Percentiles rank a stretch among this genome's conserved stretches.
phyloP scores from a whole-genome alignment of 2,797 vertebrate species.

The Molossus alvarezi region DNA sequence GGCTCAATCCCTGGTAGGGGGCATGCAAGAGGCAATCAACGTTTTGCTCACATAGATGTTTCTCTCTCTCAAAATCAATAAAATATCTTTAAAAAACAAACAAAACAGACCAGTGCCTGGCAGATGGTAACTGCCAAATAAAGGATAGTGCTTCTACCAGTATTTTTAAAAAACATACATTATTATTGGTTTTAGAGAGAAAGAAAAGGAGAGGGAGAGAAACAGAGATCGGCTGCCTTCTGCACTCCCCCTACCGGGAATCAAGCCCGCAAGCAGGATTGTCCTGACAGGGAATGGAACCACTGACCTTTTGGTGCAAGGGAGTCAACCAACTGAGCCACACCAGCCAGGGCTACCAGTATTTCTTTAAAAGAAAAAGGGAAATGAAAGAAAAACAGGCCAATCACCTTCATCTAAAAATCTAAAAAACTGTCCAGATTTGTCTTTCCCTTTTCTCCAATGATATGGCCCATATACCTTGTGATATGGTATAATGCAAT shows the following conservation, averaged over 20 bases:
- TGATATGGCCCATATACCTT: neutral
- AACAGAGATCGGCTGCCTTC: no score
- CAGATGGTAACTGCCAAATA: neutral
- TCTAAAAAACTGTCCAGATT: constrained; percentile 39
- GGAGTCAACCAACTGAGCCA: no score
- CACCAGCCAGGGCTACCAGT: no score
- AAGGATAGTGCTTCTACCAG: neutral
- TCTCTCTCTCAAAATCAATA: neutral
- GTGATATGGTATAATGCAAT: neutral
- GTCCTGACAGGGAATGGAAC: no score
- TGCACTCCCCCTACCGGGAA: no score
- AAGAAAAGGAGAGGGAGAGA: no score
- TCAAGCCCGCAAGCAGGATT: no score
- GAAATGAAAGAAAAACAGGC: neutral
- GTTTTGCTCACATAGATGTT: neutral
- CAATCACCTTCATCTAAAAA: constrained; percentile 29
- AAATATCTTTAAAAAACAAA: neutral
- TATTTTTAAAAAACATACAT: neutral
- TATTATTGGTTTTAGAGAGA: no score
- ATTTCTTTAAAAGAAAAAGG: no score
- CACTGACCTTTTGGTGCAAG: no score
- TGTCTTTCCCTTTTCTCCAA: constrained; percentile 33
- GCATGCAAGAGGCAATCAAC: neutral
- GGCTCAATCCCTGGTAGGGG: neutral
- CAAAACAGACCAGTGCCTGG: neutral